A percentile compares a stretch with the other conserved stretches of the same genome.
Evolutionary conservation across 2,113 vertebrate genomes (phyloP).

Genomic region (Oophaga pumilio): DNA sequence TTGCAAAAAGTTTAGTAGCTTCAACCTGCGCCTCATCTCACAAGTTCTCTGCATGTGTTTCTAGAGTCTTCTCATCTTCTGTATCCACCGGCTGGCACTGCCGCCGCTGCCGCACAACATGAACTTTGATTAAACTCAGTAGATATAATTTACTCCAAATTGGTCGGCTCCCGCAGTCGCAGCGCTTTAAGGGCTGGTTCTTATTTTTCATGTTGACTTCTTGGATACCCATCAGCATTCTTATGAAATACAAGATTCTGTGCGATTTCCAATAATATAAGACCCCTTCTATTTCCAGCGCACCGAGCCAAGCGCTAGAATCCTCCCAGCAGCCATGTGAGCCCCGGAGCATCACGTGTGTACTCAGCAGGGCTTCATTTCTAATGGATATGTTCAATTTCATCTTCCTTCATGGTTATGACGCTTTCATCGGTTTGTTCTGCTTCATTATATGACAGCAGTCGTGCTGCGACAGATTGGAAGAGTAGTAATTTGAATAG

Average conservation of each 20-base stretch:
- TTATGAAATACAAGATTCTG: constrained; percentile 23
- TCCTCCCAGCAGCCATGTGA: background rate
- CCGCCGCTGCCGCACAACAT: background rate
- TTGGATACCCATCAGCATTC: background rate
- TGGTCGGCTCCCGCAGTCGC: background rate
- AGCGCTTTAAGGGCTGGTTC: background rate
- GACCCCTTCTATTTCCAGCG: background rate
- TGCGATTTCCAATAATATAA: background rate
- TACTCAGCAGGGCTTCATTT: background rate
- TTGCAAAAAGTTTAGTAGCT: background rate
- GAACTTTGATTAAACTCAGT: background rate
- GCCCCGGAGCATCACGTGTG: background rate
- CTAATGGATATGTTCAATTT: background rate
- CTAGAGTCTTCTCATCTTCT: no score
- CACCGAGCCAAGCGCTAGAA: background rate
- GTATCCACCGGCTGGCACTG: background rate
- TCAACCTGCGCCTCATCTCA: background rate
- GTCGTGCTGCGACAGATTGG: background rate
- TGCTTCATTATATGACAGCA: background rate
- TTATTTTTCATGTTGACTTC: background rate
- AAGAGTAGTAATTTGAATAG: background rate
- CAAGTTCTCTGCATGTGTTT: no score
- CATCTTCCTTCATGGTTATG: background rate
- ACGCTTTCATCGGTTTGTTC: background rate
- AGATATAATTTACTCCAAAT: background rate